These are phyloP conservation scores for Drosophila maculinotata DNA, from an alignment of 2,888 invertebrate genomes.

Conservation along the genomic window DNA sequence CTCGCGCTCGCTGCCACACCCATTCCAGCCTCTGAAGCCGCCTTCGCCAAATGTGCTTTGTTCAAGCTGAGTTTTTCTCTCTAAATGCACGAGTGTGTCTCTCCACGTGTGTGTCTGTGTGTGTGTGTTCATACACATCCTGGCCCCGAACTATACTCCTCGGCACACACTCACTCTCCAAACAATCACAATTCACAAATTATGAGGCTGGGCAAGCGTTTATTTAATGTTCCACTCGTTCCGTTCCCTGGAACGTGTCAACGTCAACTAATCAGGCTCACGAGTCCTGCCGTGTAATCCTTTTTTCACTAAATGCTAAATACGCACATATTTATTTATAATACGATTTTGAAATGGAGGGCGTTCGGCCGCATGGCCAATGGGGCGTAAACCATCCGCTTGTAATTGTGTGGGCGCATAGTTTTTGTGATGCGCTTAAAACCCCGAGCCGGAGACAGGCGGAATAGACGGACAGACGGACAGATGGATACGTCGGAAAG, in stretches of 20 bases:
- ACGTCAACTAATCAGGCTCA: conserved; percentile 59
- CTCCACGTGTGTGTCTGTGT: conserved; percentile 1
- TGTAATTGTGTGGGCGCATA: conserved; percentile 71
- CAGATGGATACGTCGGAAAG: conserved; percentile 1
- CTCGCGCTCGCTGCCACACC: conserved; percentile 63
- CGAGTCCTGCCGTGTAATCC: conserved; percentile 27
- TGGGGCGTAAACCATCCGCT: conserved; percentile 52
- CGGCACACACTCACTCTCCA: neutral
- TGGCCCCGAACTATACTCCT: neutral
- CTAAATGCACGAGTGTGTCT: too few relatives aligned
- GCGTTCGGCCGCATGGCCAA: conserved; percentile 8
- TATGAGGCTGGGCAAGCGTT: conserved; percentile 34
- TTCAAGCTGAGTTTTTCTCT: too few relatives aligned
- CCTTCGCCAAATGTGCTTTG: conserved; percentile 44
- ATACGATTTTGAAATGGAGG: conserved; percentile 34
- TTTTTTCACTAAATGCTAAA: conserved; percentile 13
- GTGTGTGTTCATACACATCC: conserved; percentile 2
- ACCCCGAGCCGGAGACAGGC: neutral
- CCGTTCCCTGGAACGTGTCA: conserved; percentile 68
- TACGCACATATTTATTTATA: conserved; percentile 24
- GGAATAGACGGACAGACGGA: neutral
- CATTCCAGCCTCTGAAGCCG: conserved; percentile 61
- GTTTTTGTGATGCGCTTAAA: conserved; percentile 44
- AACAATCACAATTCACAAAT: conserved; percentile 18
- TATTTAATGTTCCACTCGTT: conserved; percentile 27